Conservation (phyloP, 2,797 vertebrate genomes). For the Mastacembelus armatus region DNA sequence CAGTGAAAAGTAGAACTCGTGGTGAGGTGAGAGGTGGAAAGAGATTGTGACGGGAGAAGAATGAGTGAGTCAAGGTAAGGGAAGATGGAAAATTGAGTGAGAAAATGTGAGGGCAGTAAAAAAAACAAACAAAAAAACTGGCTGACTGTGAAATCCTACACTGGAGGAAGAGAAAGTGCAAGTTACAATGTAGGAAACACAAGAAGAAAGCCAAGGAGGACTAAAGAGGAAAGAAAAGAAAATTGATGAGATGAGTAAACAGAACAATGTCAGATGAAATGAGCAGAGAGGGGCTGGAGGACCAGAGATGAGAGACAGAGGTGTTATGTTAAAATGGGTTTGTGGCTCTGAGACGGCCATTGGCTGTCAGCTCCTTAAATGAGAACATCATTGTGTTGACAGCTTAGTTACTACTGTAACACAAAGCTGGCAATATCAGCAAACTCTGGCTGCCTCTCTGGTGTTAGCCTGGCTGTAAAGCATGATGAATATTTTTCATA, state of each 20-base stretch:
- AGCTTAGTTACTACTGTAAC: constrained; percentile 66
- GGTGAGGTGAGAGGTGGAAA: constrained; percentile 40
- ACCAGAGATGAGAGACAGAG: constrained; percentile 27
- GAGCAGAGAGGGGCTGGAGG: constrained; percentile 21
- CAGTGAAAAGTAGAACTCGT: constrained; percentile 33
- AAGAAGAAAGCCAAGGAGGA: constrained; percentile 3
- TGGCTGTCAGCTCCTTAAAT: constrained; percentile 75
- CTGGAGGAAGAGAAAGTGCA: constrained; percentile 4
- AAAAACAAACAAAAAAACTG: constrained; percentile 28
- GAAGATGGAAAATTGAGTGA: constrained; percentile 36
- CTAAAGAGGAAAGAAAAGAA: constrained; percentile 19
- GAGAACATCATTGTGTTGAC: constrained; percentile 71
- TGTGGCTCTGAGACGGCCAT: constrained; percentile 47
- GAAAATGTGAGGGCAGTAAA: constrained; percentile 37
- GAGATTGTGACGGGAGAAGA: constrained; percentile 12
- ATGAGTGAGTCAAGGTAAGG: not conserved
- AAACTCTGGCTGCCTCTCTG: constrained; percentile 30
- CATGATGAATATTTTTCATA: constrained; percentile 44
- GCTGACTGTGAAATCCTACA: constrained; percentile 49
- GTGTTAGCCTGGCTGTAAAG: constrained; percentile 43
- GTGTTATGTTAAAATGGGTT: constrained; percentile 68
- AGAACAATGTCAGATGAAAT: constrained; percentile 51
- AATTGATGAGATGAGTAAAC: constrained; percentile 33
- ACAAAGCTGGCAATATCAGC: constrained; percentile 51
- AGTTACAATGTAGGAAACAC: constrained; percentile 14